These are phyloP conservation scores for Scytalopus superciliaris DNA, from an alignment of 2,113 vertebrate species.

Conservation along the genomic window DNA sequence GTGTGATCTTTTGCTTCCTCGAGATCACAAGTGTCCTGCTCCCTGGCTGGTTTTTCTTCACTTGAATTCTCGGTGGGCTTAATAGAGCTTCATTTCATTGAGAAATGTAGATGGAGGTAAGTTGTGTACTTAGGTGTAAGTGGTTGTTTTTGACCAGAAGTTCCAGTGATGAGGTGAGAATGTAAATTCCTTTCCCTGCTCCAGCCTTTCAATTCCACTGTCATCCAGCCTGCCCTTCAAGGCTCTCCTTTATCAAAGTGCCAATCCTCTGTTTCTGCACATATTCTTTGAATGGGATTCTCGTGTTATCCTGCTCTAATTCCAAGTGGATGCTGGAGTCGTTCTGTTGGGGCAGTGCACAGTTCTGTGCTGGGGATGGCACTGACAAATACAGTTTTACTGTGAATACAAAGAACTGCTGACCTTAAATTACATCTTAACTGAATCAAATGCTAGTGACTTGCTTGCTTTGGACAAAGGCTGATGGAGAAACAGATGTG, in stretches of 20 bases:
- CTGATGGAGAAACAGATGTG: background rate
- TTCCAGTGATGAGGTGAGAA: background rate
- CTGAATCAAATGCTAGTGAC: background rate
- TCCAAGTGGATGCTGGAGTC: too few relatives aligned
- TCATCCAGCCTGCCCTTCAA: background rate
- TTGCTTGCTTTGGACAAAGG: background rate
- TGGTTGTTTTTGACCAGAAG: background rate
- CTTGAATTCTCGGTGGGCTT: background rate
- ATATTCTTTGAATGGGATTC: background rate
- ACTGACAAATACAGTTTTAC: background rate
- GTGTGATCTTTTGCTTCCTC: background rate
- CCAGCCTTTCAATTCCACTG: background rate
- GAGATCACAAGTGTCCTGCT: background rate
- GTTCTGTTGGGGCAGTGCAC: accelerated
- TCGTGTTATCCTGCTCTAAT: background rate
- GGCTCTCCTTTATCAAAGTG: background rate
- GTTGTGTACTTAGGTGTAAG: background rate
- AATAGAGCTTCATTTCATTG: background rate
- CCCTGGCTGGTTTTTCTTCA: background rate
- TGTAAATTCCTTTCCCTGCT: background rate
- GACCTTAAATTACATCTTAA: background rate
- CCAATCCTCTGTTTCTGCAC: background rate
- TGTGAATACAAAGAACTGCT: background rate
- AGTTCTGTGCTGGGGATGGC: accelerated
- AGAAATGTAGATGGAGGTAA: background rate